These are phyloP conservation scores for Syrphus vitripennis DNA, from an alignment of 2,888 invertebrate species.

Conservation along the genomic window DNA sequence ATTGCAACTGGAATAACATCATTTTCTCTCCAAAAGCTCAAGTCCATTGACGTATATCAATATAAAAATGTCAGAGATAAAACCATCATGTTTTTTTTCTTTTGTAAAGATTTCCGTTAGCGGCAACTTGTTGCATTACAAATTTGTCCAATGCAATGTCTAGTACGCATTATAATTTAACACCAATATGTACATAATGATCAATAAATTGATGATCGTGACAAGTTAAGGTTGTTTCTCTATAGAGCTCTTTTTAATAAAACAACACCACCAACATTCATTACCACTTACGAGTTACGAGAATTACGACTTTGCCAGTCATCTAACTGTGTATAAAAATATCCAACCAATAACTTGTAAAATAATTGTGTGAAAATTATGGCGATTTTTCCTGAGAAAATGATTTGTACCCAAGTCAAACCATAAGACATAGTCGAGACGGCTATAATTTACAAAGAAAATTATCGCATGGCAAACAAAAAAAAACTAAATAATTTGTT, in stretches of 20 bases:
- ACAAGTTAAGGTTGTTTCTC: slow-evolving; percentile 26
- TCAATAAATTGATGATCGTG: slow-evolving; percentile 49
- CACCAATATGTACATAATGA: neutral
- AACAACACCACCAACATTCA: slow-evolving; percentile 19
- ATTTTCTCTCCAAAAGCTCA: neutral
- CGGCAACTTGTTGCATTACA: slow-evolving; percentile 27
- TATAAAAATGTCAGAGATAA: slow-evolving; percentile 22
- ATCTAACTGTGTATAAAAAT: neutral
- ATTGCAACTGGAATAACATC: neutral
- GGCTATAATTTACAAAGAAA: slow-evolving; percentile 34
- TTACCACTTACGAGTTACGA: neutral
- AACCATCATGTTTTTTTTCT: slow-evolving; percentile 1
- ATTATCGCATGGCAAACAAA: slow-evolving; percentile 14
- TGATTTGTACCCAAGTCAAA: neutral
- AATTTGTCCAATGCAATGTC: slow-evolving; percentile 33
- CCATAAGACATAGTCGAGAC: neutral
- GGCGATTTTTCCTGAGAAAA: slow-evolving; percentile 46
- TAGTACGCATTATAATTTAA: slow-evolving; percentile 21
- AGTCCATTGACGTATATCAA: slow-evolving; percentile 31
- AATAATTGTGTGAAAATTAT: slow-evolving; percentile 56
- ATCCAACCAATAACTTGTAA: neutral
- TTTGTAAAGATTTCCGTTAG: slow-evolving; percentile 9
- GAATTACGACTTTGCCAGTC: neutral
- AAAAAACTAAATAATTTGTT: neutral
- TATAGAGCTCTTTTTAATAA: neutral